Percentiles rank a stretch among this genome's conserved stretches.
These are phyloP conservation scores for Tenthredo notha DNA, from an alignment of 2,888 invertebrate species.

Conservation along the genomic window DNA sequence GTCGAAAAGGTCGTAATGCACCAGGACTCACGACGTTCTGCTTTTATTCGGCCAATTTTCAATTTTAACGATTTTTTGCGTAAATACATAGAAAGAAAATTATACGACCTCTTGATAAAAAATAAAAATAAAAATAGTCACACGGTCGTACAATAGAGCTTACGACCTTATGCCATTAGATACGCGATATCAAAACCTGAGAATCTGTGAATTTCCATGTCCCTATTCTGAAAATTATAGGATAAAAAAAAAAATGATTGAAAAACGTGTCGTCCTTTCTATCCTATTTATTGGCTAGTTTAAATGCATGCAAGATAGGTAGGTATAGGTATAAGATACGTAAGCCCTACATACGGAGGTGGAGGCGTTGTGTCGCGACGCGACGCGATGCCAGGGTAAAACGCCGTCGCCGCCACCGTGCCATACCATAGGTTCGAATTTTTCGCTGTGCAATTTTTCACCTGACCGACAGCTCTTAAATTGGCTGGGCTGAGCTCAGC, in stretches of 20 bases:
- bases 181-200: background rate
- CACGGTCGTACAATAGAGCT: no score
- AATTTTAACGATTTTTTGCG: no score
- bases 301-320: conserved; percentile 28
- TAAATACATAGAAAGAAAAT: no score
- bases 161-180: no score
- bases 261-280: background rate
- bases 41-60: no score
- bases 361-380: background rate
- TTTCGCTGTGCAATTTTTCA: conserved; percentile 50
- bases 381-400: background rate
- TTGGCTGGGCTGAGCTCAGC: conserved; percentile 49
- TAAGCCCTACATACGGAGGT: background rate
- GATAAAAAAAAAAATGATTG: background rate
- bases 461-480: conserved; percentile 54
- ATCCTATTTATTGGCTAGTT: conserved; percentile 14
- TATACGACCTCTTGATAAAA: no score
- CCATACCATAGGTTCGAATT: conserved; percentile 32
- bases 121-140: no score
- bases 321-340: background rate
- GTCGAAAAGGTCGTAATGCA: no score
- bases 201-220: background rate
- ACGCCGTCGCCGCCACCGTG: background rate
- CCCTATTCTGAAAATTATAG: background rate
- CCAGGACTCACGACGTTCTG: no score